phyloP scores from a whole-genome alignment of 2,888 invertebrate genomes.

The Oligia fasciuncula region DNA sequence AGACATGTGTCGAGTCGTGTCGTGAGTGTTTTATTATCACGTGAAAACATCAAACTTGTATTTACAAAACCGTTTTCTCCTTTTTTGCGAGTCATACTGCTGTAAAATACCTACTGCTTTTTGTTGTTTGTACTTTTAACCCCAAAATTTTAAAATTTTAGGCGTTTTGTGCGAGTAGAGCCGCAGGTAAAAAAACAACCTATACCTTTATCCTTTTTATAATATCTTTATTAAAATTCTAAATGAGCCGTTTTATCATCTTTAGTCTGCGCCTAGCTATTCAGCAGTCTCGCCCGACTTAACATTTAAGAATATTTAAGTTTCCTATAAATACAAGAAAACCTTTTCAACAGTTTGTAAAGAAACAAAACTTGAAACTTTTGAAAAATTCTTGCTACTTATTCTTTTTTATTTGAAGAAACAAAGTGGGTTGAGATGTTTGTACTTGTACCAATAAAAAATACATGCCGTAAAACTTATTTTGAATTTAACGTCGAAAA shows the following conservation, averaged over 20 bases:
- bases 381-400: slow-evolving; percentile 19
- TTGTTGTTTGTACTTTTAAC: background rate
- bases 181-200: slow-evolving; percentile 9
- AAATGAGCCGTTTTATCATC: slow-evolving; percentile 55
- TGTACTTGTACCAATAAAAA: background rate
- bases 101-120: background rate
- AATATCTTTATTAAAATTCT: slow-evolving; percentile 35
- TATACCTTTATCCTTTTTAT: too few relatives aligned
- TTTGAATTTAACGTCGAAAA: background rate
- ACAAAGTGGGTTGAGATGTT: slow-evolving; percentile 22
- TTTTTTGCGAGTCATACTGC: background rate
- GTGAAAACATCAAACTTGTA: background rate
- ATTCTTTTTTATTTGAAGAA: slow-evolving; percentile 26
- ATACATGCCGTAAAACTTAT: background rate
- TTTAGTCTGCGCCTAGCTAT: slow-evolving; percentile 23
- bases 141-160: background rate
- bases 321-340: slow-evolving; percentile 42
- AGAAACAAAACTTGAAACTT: slow-evolving; percentile 19
- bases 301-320: slow-evolving; percentile 49
- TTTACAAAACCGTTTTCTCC: background rate
- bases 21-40: too few relatives aligned
- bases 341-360: slow-evolving; percentile 23
- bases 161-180: background rate
- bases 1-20: too few relatives aligned
- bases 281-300: slow-evolving; percentile 26